These are phyloP conservation scores for mouse (Mus musculus) DNA, from an alignment of 2,113 vertebrate species.

Conservation along the genomic window DNA sequence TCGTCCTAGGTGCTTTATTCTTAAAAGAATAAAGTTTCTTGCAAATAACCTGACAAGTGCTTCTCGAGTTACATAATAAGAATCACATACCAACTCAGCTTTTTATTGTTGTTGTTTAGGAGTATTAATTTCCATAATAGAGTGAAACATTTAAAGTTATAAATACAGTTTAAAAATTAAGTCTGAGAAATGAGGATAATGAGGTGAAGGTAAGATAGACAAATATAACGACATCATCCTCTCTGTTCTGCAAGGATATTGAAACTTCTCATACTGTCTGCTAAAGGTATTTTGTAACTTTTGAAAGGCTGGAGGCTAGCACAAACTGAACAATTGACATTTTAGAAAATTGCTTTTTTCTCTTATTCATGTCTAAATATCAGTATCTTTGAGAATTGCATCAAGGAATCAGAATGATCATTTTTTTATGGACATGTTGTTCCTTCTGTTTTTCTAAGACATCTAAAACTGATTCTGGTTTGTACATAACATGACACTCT, in stretches of 20 bases:
- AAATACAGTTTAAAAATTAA: slow-evolving; percentile 3
- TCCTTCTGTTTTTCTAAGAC: slow-evolving; percentile 38
- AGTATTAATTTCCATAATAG: background rate
- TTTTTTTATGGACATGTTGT: slow-evolving; percentile 50
- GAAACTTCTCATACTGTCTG: slow-evolving; percentile 49
- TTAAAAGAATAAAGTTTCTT: background rate
- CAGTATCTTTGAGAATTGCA: background rate
- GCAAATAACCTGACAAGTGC: slow-evolving; percentile 10
- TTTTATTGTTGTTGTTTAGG: background rate
- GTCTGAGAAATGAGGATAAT: background rate
- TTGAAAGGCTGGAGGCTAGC: slow-evolving; percentile 30
- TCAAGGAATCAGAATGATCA: slow-evolving; percentile 47
- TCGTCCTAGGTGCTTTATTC: background rate
- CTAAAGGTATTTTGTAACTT: slow-evolving; percentile 26
- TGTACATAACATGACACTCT: background rate
- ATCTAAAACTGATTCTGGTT: background rate
- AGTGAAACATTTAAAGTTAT: background rate
- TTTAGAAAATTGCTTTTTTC: slow-evolving; percentile 49
- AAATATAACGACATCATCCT: slow-evolving; percentile 23
- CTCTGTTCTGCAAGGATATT: background rate
- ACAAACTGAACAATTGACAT: slow-evolving; percentile 65
- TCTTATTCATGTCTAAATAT: slow-evolving; percentile 66
- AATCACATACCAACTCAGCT: background rate
- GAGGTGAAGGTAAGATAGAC: background rate
- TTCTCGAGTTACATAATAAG: slow-evolving; percentile 7